Evolutionary conservation across 2,888 invertebrate genomes (phyloP), one percentile per base, ranked within the genome.

Genomic region (Xestia rhomboidea): DNA sequence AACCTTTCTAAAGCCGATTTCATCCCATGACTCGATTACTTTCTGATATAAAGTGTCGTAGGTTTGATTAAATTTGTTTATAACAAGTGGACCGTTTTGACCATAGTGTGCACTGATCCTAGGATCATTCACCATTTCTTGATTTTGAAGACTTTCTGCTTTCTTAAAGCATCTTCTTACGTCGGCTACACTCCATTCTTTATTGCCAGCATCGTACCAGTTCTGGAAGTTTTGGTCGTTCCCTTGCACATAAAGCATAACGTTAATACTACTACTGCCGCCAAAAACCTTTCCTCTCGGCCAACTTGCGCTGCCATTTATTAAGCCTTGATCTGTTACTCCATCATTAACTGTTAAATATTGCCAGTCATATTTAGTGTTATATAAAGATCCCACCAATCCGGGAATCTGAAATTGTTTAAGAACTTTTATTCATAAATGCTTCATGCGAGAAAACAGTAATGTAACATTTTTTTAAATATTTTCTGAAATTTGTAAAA

Each of bases 301-400:
- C 97, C 97, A 97, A 4, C 83, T 87, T 24, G 94, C 91, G 63
- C 90, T 75, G 75, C 91, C 89, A 76, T 91, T 89, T 70, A 90
- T 87, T 57, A 93, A 94, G 97, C 98, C 98, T 88, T 98, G 94
- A 91, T 98, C 98, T 1, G 97, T 97, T 68, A 96, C 97, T 38
- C 97, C 97, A 90, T 98, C 97, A 0, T 98, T 98, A 89, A 98
- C 98, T 0, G 98, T 98, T 92, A 98, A 98, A 93, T 98, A 99
- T 90, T 98, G 97, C 98, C 98, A 99, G 91, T 98, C 98, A 73
- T 98, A 93, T 89, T 89, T 67, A 5, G 91, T 95, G 88, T 97
- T 67, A 62, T 69, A 88, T 24, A 93, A 49, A 0, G 70, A n/a
- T 44, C n/a, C 44, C 62, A 72, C 82, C n/a, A 91, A 69, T 7